Evolutionary conservation across 2,888 invertebrate species (phyloP).

Genomic region (Drosophila seclusa): DNA sequence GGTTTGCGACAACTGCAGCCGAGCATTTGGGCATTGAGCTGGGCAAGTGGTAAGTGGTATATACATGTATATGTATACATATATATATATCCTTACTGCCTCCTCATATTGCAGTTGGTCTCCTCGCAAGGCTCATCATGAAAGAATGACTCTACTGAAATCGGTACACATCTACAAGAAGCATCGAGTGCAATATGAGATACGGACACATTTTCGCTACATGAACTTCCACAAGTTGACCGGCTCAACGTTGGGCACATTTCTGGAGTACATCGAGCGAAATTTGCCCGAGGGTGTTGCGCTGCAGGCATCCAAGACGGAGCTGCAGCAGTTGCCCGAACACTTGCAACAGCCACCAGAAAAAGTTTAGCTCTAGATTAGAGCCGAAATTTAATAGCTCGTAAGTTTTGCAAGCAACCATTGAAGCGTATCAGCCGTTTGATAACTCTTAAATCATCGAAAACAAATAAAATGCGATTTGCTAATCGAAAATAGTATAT

Average conservation of each 20-base stretch:
- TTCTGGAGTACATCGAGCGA: conserved; percentile 97
- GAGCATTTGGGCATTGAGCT: conserved; percentile 91
- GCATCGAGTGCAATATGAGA: conserved; percentile 97
- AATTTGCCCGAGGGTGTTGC: conserved; percentile 99
- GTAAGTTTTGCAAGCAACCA: conserved; percentile 21
- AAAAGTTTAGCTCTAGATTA: conserved; percentile 57
- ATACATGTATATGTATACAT: not conserved
- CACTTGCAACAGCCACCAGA: conserved; percentile 86
- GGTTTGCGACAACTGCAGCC: conserved; percentile 93
- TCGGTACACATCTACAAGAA: conserved; percentile 96
- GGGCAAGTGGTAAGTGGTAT: conserved; percentile 87
- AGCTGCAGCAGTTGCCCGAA: conserved; percentile 87
- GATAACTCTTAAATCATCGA: conserved; percentile 47
- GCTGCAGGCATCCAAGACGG: conserved; percentile 94
- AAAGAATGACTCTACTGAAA: conserved; percentile 92
- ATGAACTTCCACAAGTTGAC: conserved; percentile 94
- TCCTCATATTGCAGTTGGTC: conserved; percentile 88
- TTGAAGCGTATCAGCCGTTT: conserved; percentile 4
- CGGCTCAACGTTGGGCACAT: conserved; percentile 97
- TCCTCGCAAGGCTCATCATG: conserved; percentile 89
- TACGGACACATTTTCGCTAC: conserved; percentile 95
- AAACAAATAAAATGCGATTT: conserved; percentile 36
- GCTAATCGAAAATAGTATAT: conserved; percentile 36
- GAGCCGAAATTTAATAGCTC: conserved; percentile 9
- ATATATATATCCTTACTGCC: not conserved